These are phyloP conservation scores for Subacronicta megacephala DNA, from an alignment of 2,888 invertebrate species.

Conservation along the genomic window DNA sequence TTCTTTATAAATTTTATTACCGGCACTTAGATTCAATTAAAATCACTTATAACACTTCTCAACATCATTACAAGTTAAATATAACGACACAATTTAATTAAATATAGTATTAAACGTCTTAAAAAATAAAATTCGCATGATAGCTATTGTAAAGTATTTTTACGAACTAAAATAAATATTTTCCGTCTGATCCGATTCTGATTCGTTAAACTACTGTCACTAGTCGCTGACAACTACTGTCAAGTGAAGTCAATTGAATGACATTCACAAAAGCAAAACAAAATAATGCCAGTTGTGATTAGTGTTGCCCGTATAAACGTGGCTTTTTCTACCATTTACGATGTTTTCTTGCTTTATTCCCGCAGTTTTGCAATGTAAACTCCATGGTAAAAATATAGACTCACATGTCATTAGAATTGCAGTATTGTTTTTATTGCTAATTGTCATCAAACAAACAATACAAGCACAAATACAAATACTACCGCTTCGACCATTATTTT, in stretches of 20 bases:
- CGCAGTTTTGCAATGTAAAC: too few relatives aligned
- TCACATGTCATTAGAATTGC: too few relatives aligned
- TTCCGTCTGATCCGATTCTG: background rate
- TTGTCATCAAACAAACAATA: too few relatives aligned
- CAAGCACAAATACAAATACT: too few relatives aligned
- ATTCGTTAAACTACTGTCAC: background rate
- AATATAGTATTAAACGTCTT: constrained; percentile 31
- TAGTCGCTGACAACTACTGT: too few relatives aligned
- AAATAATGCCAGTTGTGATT: too few relatives aligned
- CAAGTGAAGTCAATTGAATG: background rate
- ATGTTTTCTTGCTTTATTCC: too few relatives aligned
- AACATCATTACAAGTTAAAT: constrained; percentile 23
- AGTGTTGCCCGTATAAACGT: background rate
- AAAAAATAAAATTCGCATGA: constrained; percentile 27
- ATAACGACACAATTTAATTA: constrained; percentile 19
- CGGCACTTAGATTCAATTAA: constrained; percentile 26
- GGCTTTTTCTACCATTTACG: background rate
- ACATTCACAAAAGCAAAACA: background rate
- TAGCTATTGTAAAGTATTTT: constrained; percentile 10
- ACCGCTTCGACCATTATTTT: too few relatives aligned
- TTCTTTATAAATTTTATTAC: constrained; percentile 10
- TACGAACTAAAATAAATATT: background rate
- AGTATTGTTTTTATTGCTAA: too few relatives aligned
- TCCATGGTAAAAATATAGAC: too few relatives aligned
- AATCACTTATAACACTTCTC: constrained; percentile 16